Evolutionary conservation across 2,888 invertebrate species (phyloP).

Genomic region (Drosophila acutilabella): DNA sequence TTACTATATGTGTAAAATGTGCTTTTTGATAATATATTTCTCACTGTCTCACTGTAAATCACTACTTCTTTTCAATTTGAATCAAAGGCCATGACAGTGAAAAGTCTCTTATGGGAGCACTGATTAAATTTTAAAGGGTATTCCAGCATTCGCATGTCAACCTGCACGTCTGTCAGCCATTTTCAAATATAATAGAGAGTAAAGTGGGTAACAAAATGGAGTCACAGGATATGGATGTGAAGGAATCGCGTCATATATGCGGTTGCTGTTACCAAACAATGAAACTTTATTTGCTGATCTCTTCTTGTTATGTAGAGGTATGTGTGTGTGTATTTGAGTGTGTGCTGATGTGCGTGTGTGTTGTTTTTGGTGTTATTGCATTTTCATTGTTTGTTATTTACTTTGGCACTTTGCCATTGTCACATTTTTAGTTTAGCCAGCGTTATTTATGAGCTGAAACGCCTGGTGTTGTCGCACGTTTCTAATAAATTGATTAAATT

Average conservation of each 20-base stretch:
- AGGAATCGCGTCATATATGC: conserved; percentile 35
- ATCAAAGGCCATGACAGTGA: too few species aligned
- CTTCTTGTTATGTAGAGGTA: conserved; percentile 9
- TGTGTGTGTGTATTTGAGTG: conserved; percentile 4
- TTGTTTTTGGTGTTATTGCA: conserved; percentile 67
- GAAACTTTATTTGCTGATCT: conserved; percentile 73
- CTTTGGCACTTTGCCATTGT: conserved; percentile 78
- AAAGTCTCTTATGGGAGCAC: too few species aligned
- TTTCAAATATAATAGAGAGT: conserved; percentile 43
- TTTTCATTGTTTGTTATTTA: conserved; percentile 80
- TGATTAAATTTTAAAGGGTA: conserved; percentile 15
- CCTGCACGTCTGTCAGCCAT: neutral
- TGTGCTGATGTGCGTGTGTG: neutral
- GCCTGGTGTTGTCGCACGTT: conserved; percentile 68
- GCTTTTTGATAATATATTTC: too few species aligned
- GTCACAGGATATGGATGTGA: conserved; percentile 33
- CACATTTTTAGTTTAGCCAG: conserved; percentile 74
- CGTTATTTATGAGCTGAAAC: conserved; percentile 63
- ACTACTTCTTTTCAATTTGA: too few species aligned
- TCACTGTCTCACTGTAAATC: too few species aligned
- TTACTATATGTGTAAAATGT: too few species aligned
- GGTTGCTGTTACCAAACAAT: conserved; percentile 69
- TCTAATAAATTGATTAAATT: conserved; percentile 79
- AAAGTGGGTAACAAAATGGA: conserved; percentile 39
- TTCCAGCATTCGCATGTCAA: neutral